Conservation (phyloP, 2,113 vertebrate species). For the Hypocryptadius cinnamomeus region DNA sequence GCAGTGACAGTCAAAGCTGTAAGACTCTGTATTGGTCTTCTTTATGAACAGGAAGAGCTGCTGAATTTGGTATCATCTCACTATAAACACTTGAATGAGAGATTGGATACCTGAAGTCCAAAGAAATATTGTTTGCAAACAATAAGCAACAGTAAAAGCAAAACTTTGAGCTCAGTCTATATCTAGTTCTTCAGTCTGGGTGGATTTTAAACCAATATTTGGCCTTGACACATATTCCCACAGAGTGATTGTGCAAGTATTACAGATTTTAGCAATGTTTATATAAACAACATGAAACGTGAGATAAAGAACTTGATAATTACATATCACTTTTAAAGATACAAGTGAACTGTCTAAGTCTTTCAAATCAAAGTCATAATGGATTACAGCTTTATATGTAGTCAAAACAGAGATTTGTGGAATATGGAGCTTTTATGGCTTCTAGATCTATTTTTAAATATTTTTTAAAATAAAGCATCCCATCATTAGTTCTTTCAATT, state of each 20-base stretch:
- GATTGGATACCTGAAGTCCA: neutral
- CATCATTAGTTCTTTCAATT: conserved; percentile 69
- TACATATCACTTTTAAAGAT: conserved; percentile 40
- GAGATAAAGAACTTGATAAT: conserved; percentile 63
- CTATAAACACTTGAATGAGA: neutral
- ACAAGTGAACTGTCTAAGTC: conserved; percentile 52
- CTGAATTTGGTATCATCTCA: neutral
- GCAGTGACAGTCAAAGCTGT: neutral
- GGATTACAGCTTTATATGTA: conserved; percentile 53
- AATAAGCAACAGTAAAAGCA: neutral
- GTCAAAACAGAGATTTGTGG: conserved; percentile 62
- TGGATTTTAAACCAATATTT: conserved; percentile 33
- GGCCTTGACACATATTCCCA: neutral
- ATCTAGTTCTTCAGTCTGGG: conserved; percentile 28
- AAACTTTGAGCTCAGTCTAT: neutral
- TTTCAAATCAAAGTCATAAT: conserved; percentile 63
- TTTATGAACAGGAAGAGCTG: neutral
- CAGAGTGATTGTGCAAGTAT: conserved; percentile 10
- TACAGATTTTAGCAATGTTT: conserved; percentile 52
- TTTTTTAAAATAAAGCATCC: conserved; percentile 53
- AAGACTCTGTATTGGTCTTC: neutral
- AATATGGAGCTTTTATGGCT: conserved; percentile 13
- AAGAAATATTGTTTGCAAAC: neutral
- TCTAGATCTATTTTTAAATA: conserved; percentile 50
- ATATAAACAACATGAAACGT: conserved; percentile 53